phyloP scores from a whole-genome alignment of 2,113 vertebrate species.

The Hippocampus comes region DNA sequence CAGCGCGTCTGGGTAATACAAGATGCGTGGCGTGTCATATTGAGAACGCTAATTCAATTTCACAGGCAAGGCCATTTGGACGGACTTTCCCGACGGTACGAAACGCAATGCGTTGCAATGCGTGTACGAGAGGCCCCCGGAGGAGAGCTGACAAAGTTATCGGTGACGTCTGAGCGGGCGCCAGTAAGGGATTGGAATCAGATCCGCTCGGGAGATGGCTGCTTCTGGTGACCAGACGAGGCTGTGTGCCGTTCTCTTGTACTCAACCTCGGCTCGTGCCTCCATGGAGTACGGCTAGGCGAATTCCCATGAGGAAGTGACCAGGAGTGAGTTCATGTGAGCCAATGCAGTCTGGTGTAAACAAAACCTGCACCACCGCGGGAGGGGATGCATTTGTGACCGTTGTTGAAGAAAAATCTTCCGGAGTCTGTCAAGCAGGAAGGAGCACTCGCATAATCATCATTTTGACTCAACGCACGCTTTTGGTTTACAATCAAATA shows the following conservation, averaged over 20 bases:
- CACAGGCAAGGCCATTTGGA: conserved; percentile 63
- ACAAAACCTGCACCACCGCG: conserved; percentile 51
- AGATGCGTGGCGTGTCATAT: conserved; percentile 52
- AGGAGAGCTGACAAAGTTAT: conserved; percentile 26
- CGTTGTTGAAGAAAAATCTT: background rate
- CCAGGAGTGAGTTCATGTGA: conserved; percentile 9
- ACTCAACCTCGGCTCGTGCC: conserved; percentile 9
- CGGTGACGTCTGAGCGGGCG: conserved; percentile 40
- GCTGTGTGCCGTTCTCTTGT: conserved; percentile 4
- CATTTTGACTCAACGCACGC: background rate
- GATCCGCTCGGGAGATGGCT: conserved; percentile 48
- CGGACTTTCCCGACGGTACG: conserved; percentile 22
- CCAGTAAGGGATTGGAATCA: conserved; percentile 44
- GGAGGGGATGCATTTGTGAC: background rate
- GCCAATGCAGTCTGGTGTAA: conserved; percentile 59
- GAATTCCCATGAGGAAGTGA: conserved; percentile 35
- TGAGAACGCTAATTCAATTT: conserved; percentile 68
- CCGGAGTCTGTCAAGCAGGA: background rate
- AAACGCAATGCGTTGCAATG: no score
- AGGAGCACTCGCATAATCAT: conserved; percentile 52
- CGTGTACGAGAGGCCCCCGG: no score
- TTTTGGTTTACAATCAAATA: no score
- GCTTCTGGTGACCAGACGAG: conserved; percentile 39
- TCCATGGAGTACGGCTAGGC: conserved; percentile 43
- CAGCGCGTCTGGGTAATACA: conserved; percentile 16